Base-by-base conservation (phyloP, 2,888 invertebrate genomes). In the Phania funesta region DNA sequence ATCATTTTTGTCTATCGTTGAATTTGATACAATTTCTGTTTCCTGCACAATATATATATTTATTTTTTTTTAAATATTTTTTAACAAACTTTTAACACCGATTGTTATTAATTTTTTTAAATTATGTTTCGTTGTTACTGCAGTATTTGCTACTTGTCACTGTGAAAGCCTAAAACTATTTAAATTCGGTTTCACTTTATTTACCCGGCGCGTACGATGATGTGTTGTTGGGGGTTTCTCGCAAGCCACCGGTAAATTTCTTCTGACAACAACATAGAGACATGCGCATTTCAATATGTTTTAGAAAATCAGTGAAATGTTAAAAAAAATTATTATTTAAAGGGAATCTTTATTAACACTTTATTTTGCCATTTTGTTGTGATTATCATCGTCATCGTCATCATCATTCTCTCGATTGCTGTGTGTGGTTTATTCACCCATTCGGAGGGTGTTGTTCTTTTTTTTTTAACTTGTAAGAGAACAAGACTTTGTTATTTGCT, bases 211-310 rank as follows among this genome's bases (percentile, higher is more conserved):
- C 56, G 56, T n/a, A n/a, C 46, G 41, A 62, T 52, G 54, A 44
- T 76, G 56, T 62, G 79, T 46, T 41, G 62, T 54, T 62, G 35
- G 24, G 44, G 70, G 54, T 41, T 62, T 56, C 32, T 60, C 9
- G 5, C 3, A 64, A 76, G 73, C 65, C 56, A 79, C 79, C 78
- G 79, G 83, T 32, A 76, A 64, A 41, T 67, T 60, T 68, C 11
- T 48, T 20, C 46, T 71, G 60, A 3, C 29, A 68, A 52, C 41
- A 68, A 82, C 86, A 87, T 85, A 83, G 87, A 87, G 86, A 65
- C 87, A 85, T 87, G 88, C 88, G 88, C 87, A 83, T 24, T 84
- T 50, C 0, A 18, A 48, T 38, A 38, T 35, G 8, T 80, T 58
- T 48, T 68, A 54, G 62, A 64, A 24, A 50, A 11, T 54, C 41